A percentile compares a stretch with the other conserved stretches of the same genome.
phyloP scores from a whole-genome alignment of 2,113 vertebrate genomes.

The Macquaria australasica region DNA sequence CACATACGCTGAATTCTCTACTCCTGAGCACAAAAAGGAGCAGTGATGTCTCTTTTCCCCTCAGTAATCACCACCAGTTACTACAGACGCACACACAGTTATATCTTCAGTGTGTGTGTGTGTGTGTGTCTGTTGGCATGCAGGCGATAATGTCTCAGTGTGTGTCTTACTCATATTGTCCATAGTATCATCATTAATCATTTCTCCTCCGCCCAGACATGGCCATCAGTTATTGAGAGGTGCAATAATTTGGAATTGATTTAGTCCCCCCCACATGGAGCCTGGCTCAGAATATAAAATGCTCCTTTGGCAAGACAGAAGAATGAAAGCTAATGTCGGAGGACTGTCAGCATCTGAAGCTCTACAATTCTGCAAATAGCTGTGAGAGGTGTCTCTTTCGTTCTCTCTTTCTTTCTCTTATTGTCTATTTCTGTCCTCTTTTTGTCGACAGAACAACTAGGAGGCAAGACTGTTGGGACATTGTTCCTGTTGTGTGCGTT shows the following conservation, averaged over 20 bases:
- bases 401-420: conserved; percentile 5
- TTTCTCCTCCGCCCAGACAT: conserved; percentile 72
- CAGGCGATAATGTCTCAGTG: conserved; percentile 69
- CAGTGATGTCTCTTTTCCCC: conserved; percentile 52
- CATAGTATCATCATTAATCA: conserved; percentile 83
- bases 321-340: conserved; percentile 70
- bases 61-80: conserved; percentile 53
- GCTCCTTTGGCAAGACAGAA: conserved; percentile 58
- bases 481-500: conserved; percentile 38
- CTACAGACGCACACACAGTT: conserved; percentile 37
- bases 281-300: conserved; percentile 73
- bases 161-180: conserved; percentile 81
- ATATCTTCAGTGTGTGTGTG: conserved; percentile 54
- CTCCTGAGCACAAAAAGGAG: conserved; percentile 36
- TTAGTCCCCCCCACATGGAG: conserved; percentile 69
- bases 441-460: conserved; percentile 31
- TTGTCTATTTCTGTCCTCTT: conserved; percentile 43
- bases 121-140: conserved; percentile 54
- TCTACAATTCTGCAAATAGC: conserved; percentile 54
- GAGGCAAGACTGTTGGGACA: conserved; percentile 27
- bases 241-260: conserved; percentile 84
- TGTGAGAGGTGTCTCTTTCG: conserved; percentile 38
- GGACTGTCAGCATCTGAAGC: conserved; percentile 59
- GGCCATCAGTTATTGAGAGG: conserved; percentile 81
- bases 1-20: conserved; percentile 22